Evolutionary conservation across 2,797 vertebrate species (phyloP).

Genomic region (Ambastaia sidthimunki): DNA sequence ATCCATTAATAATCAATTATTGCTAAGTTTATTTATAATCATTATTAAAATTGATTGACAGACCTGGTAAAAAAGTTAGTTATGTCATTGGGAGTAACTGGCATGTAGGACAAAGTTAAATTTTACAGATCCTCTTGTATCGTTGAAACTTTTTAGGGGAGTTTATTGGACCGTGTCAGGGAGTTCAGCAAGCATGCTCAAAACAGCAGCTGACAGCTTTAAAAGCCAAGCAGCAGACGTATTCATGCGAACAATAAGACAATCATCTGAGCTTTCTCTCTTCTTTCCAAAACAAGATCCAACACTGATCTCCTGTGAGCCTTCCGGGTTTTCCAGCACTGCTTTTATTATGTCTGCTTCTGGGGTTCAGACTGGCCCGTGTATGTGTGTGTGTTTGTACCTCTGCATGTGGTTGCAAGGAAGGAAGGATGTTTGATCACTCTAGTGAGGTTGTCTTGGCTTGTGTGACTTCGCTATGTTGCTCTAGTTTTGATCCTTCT

Average conservation of each 20-base stretch:
- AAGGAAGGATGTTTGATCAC: constrained; percentile 45
- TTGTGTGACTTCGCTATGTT: constrained; percentile 43
- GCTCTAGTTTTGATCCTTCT: constrained; percentile 39
- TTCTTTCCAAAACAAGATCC: constrained; percentile 45
- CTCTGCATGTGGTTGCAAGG: constrained; percentile 20
- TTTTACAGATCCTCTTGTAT: constrained; percentile 13
- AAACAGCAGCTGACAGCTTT: constrained; percentile 47
- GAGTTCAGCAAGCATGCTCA: constrained; percentile 20
- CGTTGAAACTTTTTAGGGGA: background rate
- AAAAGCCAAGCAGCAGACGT: constrained; percentile 36
- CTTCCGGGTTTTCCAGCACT: constrained; percentile 50
- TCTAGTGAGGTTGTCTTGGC: constrained; percentile 48
- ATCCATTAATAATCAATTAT: no score
- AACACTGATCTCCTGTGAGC: constrained; percentile 54
- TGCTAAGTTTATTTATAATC: no score
- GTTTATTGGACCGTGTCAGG: constrained; percentile 2
- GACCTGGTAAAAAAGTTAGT: no score
- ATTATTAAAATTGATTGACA: background rate
- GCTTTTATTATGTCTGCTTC: constrained; percentile 60
- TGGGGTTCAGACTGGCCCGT: constrained; percentile 43
- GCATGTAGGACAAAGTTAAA: background rate
- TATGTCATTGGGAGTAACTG: background rate
- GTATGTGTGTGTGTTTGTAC: constrained; percentile 21
- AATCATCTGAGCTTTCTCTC: constrained; percentile 42
- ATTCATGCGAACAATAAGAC: constrained; percentile 45